A percentile compares a stretch with the other conserved stretches of the same genome.
Conservation (phyloP, 2,113 vertebrate species). For the human region DNA sequence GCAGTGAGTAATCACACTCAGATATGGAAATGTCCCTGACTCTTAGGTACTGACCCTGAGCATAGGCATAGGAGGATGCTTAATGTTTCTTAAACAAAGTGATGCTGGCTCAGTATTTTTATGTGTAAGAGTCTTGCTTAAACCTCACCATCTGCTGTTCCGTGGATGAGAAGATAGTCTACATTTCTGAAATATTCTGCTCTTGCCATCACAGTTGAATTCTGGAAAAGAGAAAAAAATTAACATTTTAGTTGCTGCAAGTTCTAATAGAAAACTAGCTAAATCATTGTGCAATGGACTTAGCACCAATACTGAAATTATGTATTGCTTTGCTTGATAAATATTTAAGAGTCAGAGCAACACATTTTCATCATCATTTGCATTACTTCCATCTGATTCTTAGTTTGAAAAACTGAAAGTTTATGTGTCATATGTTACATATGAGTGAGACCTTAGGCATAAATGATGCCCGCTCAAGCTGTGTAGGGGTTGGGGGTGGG, state of each 20-base stretch:
- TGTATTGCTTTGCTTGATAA: conserved; percentile 81
- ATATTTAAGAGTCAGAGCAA: conserved; percentile 81
- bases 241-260: conserved; percentile 85
- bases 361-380: conserved; percentile 82
- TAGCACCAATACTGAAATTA: conserved; percentile 78
- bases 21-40: conserved; percentile 83
- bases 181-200: conserved; percentile 95
- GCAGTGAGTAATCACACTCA: conserved; percentile 80
- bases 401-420: conserved; percentile 78
- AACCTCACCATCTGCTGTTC: conserved; percentile 97
- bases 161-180: conserved; percentile 96
- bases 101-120: conserved; percentile 86
- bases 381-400: conserved; percentile 81
- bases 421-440: conserved; percentile 82
- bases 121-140: conserved; percentile 86
- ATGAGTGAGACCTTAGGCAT: conserved; percentile 81
- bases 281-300: conserved; percentile 79
- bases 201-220: conserved; percentile 95
- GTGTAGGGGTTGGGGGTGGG: conserved; percentile 59
- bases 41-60: conserved; percentile 84
- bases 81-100: conserved; percentile 89
- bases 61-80: conserved; percentile 83
- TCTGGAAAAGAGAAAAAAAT: conserved; percentile 89
- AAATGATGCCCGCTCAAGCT: conserved; percentile 79
- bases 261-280: conserved; percentile 78